Evolutionary conservation across 2,888 invertebrate species (phyloP), one percentile per base, ranked within the genome.

Genomic region (Spodoptera picta): DNA sequence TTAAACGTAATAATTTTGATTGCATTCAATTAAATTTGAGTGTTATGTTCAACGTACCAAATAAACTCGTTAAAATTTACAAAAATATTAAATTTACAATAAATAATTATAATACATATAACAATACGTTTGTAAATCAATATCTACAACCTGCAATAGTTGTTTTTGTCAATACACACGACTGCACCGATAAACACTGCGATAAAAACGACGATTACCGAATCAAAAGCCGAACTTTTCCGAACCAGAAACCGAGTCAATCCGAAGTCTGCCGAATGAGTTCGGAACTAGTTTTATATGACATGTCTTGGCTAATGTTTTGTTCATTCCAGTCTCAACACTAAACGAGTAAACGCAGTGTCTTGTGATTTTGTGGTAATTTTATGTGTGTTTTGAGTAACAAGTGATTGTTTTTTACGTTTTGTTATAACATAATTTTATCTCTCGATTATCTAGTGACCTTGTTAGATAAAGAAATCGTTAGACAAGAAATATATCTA

Each of bases 231-330:
- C 44, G 49, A 57, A 6, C 44, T 10, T 11, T 24, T 4, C 14
- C 12, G n/a, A 42, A 44, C 43, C 57, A 75, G 65, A 72, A 44
- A 36, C 57, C 72, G 71, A 72, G 4, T 6, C 24, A 10, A 49
- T 43, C 57, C 65, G 72, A 7, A 65, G 57, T 31, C 52, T 46
- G 43, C 19, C 72, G 72, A 72, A 44, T 12, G 11, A 7, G 51
- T 43, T 47, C 75, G 75, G 75, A 58, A n/a, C n/a, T 9, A 23
- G n/a, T 24, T 12, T 11, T 11, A 11, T 11, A 11, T n/a, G 10
- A 3, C 27, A 6, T 31, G 31, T 7, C 6, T 9, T 7, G 27
- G 4, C 36, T 36, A 7, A 11, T 0, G 9, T 12, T 51, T 48
- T 5, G 12, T 41, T 60, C 53, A 73, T 36, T 54, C 45, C 51